phyloP scores from a whole-genome alignment of 2,888 invertebrate genomes.

The Mythimna loreyi region DNA sequence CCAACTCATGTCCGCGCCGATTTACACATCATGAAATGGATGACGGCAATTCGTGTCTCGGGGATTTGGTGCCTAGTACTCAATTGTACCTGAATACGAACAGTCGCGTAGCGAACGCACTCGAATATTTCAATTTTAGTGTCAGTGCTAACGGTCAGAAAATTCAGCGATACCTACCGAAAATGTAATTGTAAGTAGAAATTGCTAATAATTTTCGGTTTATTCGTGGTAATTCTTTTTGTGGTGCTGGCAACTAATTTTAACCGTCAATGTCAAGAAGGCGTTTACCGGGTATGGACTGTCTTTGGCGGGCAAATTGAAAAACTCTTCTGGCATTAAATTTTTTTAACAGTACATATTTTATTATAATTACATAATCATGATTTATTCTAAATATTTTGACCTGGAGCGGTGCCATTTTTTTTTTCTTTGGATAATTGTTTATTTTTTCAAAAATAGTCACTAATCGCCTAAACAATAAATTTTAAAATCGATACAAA shows the following conservation, averaged over 20 bases:
- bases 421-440: too few species aligned
- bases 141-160: background rate
- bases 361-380: too few species aligned
- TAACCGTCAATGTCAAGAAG: background rate
- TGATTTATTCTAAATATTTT: too few species aligned
- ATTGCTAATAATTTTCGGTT: background rate
- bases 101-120: background rate
- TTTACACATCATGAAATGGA: background rate
- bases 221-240: background rate
- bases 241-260: background rate
- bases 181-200: background rate
- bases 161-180: background rate
- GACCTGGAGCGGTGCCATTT: too few species aligned
- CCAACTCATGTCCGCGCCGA: background rate
- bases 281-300: too few species aligned
- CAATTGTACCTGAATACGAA: background rate
- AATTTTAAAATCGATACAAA: too few species aligned
- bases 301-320: background rate
- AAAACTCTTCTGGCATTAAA: too few species aligned
- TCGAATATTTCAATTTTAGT: background rate
- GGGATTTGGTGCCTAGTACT: background rate
- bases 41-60: background rate
- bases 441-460: too few species aligned
- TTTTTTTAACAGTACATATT: too few species aligned
- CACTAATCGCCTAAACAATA: too few species aligned